Base-by-base conservation (phyloP, 2,888 invertebrate genomes). In the Cylindroiulus punctatus region DNA sequence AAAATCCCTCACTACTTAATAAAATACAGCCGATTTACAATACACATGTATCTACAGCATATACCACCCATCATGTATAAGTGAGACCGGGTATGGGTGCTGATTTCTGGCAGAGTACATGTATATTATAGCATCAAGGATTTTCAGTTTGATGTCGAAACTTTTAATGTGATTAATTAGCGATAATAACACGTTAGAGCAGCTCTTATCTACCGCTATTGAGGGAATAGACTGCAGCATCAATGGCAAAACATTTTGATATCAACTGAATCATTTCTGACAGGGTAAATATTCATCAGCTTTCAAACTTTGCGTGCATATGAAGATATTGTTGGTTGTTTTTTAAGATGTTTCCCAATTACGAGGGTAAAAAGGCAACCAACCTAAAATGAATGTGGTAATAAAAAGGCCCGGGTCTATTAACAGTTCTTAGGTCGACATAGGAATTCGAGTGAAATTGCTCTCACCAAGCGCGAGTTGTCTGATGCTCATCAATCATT, bases 351-450 rank as follows among this genome's bases (percentile, higher is more conserved):
- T 76, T 26, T 30, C 30, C 76, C 76, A 30, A 76, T 76, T 76
- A 76, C 0, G 14, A 76, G 3, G 17, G 76, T 12, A 76, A 76
- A 76, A 76, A 76, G 30, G 76, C 76, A 30, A 30, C 26, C 76
- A 76, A 76, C 57, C 8, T 76, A 76, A 76, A 76, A 76, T 30
- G 76, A 76, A 14, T 76, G 76, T 76, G 76, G 14, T 76, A 76
- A 30, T 30, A 76, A 76, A 76, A 76, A 30, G 76, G 10, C 30
- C 14, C 30, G 76, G 30, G 76, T 76, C 76, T 76, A 76, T 76
- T 76, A 76, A 76, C 76, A 76, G 76, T 76, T 76, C 76, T 76
- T 76, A 76, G 76, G 76, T 76, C 76, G 76, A 76, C 30, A 76
- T 76, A 76, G 76, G 76, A 76, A 76, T 76, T 76, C 76, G 30